These are phyloP conservation scores for Polyodon spathula DNA, from an alignment of 2,113 vertebrate species.

Conservation along the genomic window DNA sequence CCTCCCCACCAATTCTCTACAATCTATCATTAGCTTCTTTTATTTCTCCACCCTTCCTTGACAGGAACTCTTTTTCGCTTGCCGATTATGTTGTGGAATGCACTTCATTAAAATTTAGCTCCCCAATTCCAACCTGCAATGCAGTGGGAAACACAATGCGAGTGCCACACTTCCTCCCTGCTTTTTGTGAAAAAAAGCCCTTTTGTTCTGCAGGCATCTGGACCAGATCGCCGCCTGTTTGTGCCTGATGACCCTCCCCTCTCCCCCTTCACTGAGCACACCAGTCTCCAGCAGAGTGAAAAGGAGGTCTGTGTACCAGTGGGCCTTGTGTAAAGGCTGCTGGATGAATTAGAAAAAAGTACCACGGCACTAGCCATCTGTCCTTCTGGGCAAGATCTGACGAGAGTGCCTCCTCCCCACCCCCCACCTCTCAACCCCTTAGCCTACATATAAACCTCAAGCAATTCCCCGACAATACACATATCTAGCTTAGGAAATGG, in stretches of 20 bases:
- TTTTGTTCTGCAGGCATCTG: conserved; percentile 78
- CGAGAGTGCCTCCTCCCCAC: conserved; percentile 32
- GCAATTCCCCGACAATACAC: conserved; percentile 24
- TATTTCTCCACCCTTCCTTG: conserved; percentile 21
- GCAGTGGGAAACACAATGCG: conserved; percentile 75
- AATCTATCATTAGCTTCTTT: conserved; percentile 31
- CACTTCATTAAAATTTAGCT: conserved; percentile 85
- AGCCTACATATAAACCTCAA: conserved; percentile 50
- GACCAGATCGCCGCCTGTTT: conserved; percentile 65
- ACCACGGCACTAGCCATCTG: conserved; percentile 62
- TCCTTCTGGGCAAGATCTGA: conserved; percentile 49
- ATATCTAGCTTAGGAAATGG: conserved; percentile 10
- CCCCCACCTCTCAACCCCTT: conserved; percentile 39
- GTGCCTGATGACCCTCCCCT: conserved; percentile 56
- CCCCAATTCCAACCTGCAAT: conserved; percentile 87
- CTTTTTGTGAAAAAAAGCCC: conserved; percentile 59
- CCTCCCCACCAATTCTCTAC: conserved; percentile 16
- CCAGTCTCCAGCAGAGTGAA: conserved; percentile 52
- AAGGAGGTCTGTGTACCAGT: conserved; percentile 44
- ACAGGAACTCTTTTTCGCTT: conserved; percentile 54
- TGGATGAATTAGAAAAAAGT: conserved; percentile 59
- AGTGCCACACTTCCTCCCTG: conserved; percentile 82
- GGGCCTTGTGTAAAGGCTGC: conserved; percentile 67
- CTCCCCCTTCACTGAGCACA: conserved; percentile 42
- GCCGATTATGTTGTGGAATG: conserved; percentile 72